phyloP scores from a whole-genome alignment of 1,140 invertebrate species.

The Drosophila funebris region DNA sequence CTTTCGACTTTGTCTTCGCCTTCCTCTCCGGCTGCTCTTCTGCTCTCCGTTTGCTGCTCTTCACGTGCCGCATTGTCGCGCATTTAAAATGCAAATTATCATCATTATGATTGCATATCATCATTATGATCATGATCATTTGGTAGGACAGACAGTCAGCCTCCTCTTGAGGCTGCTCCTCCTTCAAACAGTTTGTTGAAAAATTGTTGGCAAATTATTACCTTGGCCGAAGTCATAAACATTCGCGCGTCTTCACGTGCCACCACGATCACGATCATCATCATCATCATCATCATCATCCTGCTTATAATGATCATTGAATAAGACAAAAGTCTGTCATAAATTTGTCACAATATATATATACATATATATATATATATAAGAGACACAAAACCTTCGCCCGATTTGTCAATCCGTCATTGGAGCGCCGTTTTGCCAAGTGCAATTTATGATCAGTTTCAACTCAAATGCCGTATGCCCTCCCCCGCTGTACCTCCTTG shows the following conservation, averaged over 20 bases:
- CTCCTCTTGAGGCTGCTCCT: conserved; percentile 30
- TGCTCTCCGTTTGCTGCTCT: not conserved
- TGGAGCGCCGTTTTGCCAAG: conserved; percentile 70
- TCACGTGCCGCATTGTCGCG: conserved; percentile 69
- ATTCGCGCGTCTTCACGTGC: conserved; percentile 79
- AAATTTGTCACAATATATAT: conserved; percentile 75
- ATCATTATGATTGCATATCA: conserved; percentile 72
- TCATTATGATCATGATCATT: conserved; percentile 13
- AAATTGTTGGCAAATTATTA: conserved; percentile 80
- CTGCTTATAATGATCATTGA: conserved; percentile 28
- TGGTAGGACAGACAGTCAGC: conserved; percentile 28
- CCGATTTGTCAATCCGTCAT: conserved; percentile 78
- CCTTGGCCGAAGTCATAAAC: conserved; percentile 73
- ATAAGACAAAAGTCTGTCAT: conserved; percentile 62
- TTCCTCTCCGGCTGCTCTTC: not conserved
- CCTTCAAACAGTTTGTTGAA: conserved; percentile 26
- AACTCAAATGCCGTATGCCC: conserved; percentile 2
- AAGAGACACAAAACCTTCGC: not conserved
- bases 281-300: conserved; percentile 47
- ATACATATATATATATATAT: conserved; percentile 35
- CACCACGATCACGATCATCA: conserved; percentile 54
- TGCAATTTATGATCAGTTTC: conserved; percentile 53
- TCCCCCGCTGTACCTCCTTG: not conserved
- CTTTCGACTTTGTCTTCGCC: not conserved
- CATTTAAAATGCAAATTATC: conserved; percentile 83